Evolutionary conservation across 2,797 vertebrate species (phyloP).

Genomic region (Corythornis leucogaster): DNA sequence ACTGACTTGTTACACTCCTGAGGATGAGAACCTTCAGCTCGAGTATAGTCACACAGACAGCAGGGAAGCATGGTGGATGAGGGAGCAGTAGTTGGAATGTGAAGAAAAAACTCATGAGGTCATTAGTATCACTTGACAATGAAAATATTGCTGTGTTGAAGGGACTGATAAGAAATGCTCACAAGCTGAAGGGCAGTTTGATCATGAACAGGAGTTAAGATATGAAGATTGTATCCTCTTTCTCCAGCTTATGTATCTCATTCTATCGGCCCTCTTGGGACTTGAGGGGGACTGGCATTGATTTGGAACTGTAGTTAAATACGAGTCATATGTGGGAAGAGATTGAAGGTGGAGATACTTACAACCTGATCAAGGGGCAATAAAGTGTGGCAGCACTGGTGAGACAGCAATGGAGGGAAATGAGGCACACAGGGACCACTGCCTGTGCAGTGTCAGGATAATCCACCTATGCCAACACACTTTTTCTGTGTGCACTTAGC

Average conservation of each 20-base stretch:
- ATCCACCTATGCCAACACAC: neutral
- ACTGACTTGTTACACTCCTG: neutral
- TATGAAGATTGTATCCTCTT: neutral
- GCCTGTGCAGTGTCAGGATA: neutral
- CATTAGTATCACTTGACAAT: neutral
- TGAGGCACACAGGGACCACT: accelerated
- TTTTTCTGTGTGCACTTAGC: neutral
- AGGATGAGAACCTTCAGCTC: neutral
- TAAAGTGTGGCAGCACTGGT: neutral
- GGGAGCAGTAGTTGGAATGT: neutral
- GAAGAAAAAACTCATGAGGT: neutral
- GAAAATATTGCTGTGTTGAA: neutral
- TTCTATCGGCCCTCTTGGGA: neutral
- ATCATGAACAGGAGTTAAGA: neutral
- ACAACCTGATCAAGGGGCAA: neutral
- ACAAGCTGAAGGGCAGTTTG: neutral
- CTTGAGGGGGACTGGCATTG: neutral
- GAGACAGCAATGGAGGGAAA: neutral
- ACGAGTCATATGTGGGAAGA: neutral
- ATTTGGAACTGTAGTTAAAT: neutral
- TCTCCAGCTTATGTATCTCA: neutral
- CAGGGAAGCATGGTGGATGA: neutral
- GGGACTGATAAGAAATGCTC: neutral
- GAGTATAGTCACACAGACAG: neutral
- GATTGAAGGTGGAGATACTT: neutral